phyloP scores from a whole-genome alignment of 2,797 vertebrate genomes.

The Philypnodon macrostomus region DNA sequence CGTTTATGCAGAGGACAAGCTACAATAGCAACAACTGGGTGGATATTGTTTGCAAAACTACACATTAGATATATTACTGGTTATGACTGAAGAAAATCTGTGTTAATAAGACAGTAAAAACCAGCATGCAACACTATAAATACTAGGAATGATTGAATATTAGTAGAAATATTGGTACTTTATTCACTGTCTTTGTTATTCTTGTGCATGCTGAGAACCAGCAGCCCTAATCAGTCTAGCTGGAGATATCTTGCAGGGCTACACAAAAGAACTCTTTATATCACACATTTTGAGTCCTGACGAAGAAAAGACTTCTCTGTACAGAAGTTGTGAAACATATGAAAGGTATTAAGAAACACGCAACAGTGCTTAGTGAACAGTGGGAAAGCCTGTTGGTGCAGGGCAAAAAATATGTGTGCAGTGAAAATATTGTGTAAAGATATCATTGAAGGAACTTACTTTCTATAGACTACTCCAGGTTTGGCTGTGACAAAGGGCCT shows the following conservation, averaged over 20 bases:
- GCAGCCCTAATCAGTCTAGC: slow-evolving; percentile 50
- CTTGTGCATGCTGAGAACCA: slow-evolving; percentile 16
- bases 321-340: slow-evolving; percentile 56
- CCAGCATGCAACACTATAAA: no score
- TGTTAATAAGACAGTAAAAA: no score
- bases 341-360: slow-evolving; percentile 23
- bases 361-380: slow-evolving; percentile 13
- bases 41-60: no score
- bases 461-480: slow-evolving; percentile 89
- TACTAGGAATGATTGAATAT: not conserved
- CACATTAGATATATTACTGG: no score
- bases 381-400: not conserved
- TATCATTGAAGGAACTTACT: slow-evolving; percentile 80
- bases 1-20: no score
- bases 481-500: slow-evolving; percentile 94
- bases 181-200: slow-evolving; percentile 1
- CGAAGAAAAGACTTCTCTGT: slow-evolving; percentile 55
- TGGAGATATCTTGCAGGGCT: slow-evolving; percentile 17
- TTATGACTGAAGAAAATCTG: no score
- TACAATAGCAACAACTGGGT: no score
- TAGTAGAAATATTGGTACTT: slow-evolving; percentile 17
- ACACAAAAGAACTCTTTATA: slow-evolving; percentile 61
- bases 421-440: no score
- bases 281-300: slow-evolving; percentile 37
- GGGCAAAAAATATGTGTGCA: not conserved